Percentiles rank a stretch among this genome's conserved stretches.
These are phyloP conservation scores for Anticlea derivata DNA, from an alignment of 2,888 invertebrate genomes.

Conservation along the genomic window DNA sequence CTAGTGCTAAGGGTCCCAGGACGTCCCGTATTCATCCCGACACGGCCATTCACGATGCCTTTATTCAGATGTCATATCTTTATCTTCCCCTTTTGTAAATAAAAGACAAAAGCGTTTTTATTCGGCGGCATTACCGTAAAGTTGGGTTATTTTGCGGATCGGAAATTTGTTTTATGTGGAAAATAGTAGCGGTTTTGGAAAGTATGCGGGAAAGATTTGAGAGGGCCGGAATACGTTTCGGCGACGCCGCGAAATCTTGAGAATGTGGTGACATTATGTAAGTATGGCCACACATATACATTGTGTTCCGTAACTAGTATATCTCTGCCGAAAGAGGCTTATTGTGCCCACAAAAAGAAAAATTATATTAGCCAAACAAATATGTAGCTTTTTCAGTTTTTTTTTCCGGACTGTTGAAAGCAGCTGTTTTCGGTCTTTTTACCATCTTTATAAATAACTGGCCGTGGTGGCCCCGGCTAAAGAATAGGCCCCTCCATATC, in stretches of 20 bases:
- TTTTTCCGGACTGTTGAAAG: no score
- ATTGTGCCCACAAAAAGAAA: no score
- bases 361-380: no score
- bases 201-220: conserved; percentile 1
- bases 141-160: conserved; percentile 30
- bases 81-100: conserved; percentile 53
- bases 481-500: no score
- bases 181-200: conserved; percentile 7
- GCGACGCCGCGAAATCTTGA: neutral
- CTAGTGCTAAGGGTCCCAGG: neutral
- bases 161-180: conserved; percentile 35
- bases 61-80: conserved; percentile 56
- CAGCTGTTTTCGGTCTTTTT: no score
- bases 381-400: no score
- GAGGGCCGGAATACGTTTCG: neutral
- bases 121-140: conserved; percentile 30
- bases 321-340: no score
- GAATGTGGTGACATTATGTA: neutral
- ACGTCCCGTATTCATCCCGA: conserved; percentile 40
- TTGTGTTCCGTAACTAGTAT: no score
- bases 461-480: no score
- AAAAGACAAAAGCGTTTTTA: conserved; percentile 52
- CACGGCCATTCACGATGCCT: conserved; percentile 42
- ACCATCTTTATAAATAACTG: no score
- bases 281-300: no score